These are phyloP conservation scores for Agrenia bidenticulata DNA, from an alignment of 2,888 invertebrate species.

Conservation along the genomic window DNA sequence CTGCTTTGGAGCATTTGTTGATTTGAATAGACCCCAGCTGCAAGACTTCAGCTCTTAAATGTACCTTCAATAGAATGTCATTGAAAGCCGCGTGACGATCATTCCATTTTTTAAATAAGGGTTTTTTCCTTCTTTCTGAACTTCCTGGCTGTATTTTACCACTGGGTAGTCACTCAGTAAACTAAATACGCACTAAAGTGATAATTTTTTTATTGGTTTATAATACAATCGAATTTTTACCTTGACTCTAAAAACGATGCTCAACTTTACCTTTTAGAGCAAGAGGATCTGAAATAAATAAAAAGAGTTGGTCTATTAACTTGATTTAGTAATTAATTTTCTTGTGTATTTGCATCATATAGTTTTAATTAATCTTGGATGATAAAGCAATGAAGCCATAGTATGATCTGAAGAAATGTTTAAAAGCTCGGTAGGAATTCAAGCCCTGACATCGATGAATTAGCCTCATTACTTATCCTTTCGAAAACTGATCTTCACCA, in stretches of 20 bases:
- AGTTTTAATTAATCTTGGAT: slow-evolving; percentile 27
- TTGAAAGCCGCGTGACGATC: slow-evolving; percentile 38
- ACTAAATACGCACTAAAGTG: too few relatives aligned
- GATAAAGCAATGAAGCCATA: too few relatives aligned
- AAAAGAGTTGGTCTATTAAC: neutral
- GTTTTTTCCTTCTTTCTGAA: slow-evolving; percentile 5
- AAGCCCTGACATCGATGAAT: slow-evolving; percentile 42
- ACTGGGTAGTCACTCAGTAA: too few relatives aligned
- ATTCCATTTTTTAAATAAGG: slow-evolving; percentile 34
- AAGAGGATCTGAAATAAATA: neutral
- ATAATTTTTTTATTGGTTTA: too few relatives aligned
- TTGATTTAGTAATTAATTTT: slow-evolving; percentile 24
- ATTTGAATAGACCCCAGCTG: slow-evolving; percentile 34
- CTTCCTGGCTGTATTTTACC: neutral
- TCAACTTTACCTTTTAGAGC: too few relatives aligned
- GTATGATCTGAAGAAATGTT: too few relatives aligned
- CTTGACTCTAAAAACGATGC: too few relatives aligned
- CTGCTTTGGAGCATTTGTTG: neutral
- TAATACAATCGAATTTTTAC: too few relatives aligned
- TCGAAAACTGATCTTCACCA: slow-evolving; percentile 47
- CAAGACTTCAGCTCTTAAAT: slow-evolving; percentile 28
- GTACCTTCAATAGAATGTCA: slow-evolving; percentile 25
- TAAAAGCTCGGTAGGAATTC: slow-evolving; percentile 20
- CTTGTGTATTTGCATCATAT: slow-evolving; percentile 23
- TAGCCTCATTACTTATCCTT: slow-evolving; percentile 43